Evolutionary conservation across 2,797 vertebrate genomes (phyloP).

Genomic region (Molossus alvarezi): DNA sequence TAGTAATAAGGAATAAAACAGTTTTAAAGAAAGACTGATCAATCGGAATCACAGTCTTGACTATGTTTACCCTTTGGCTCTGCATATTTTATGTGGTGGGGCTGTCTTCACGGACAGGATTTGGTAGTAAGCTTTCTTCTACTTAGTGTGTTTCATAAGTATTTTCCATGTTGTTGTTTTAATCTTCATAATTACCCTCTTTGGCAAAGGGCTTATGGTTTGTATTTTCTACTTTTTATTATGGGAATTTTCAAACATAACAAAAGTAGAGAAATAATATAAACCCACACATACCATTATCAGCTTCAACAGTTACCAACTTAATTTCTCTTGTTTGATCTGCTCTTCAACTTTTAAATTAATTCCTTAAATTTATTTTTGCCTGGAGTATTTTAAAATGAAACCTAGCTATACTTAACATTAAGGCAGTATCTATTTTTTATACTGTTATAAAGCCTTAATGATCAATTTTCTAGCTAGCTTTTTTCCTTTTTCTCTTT

Average conservation of each 20-base stretch:
- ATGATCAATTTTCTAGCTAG: neutral
- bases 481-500: neutral
- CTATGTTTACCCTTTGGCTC: rapidly evolving
- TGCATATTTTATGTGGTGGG: no score
- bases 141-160: neutral
- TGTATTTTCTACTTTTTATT: neutral
- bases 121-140: neutral
- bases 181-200: neutral
- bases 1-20: neutral
- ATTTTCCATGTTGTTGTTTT: slow-evolving; percentile 12
- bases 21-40: neutral
- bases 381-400: neutral
- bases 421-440: neutral
- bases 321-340: neutral
- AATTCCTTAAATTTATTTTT: neutral
- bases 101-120: neutral
- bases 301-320: neutral
- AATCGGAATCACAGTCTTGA: neutral
- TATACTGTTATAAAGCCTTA: neutral
- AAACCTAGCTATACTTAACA: neutral
- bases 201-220: neutral
- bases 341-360: neutral
- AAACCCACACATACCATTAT: rapidly evolving
- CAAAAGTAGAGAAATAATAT: neutral
- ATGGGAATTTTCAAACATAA: neutral